Evolutionary conservation across 2,888 invertebrate genomes (phyloP).

Genomic region (Scaptomyza tumidula): DNA sequence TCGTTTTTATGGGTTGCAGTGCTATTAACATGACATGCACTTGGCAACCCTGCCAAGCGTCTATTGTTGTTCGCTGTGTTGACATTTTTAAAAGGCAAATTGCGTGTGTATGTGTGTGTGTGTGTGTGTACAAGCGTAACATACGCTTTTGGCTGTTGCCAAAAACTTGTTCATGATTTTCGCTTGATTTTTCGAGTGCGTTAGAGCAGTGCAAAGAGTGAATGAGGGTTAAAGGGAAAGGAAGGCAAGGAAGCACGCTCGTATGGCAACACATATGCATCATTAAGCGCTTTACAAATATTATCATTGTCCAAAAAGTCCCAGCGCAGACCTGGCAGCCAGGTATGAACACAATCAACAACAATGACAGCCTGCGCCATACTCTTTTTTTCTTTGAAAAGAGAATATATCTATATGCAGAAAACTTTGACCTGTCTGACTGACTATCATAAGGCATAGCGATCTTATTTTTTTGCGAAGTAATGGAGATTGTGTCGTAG

Average conservation of each 20-base stretch:
- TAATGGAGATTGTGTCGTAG: too few relatives aligned
- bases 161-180: conserved; percentile 43
- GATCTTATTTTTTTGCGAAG: too few relatives aligned
- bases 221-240: neutral
- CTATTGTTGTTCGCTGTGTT: conserved; percentile 22
- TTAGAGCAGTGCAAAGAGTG: neutral
- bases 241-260: neutral
- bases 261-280: conserved; percentile 36
- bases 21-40: conserved; percentile 29
- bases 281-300: conserved; percentile 72
- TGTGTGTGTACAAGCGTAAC: conserved; percentile 17
- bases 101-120: conserved; percentile 4
- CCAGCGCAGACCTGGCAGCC: neutral
- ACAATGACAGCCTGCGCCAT: neutral
- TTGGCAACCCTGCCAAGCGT: conserved; percentile 49
- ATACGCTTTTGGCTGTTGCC: conserved; percentile 43
- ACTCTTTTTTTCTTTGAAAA: neutral
- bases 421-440: too few relatives aligned
- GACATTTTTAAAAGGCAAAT: conserved; percentile 34
- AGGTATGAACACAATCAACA: neutral
- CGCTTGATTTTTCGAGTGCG: conserved; percentile 42
- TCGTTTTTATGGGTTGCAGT: conserved; percentile 17
- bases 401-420: too few relatives aligned
- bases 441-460: too few relatives aligned
- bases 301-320: conserved; percentile 41